Base-by-base conservation (phyloP, 2,113 vertebrate species). In the Archilochus colubris region DNA sequence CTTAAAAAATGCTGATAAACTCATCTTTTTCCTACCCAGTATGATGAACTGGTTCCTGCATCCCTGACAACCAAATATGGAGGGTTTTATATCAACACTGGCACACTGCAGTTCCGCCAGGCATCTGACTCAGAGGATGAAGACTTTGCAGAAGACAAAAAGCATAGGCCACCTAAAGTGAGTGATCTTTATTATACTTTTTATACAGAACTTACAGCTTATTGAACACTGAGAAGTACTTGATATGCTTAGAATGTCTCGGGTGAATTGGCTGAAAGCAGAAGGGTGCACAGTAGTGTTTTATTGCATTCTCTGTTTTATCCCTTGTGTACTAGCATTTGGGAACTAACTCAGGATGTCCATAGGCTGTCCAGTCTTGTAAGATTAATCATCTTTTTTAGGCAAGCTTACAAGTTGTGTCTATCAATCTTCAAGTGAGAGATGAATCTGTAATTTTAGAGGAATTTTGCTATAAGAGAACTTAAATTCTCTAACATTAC, bases 31-130 rank as follows among this genome's bases (percentile, higher is more conserved):
- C 85, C 27, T 96, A 83, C 58, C 28, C 87, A 98, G 98, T 98
- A 99, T 66, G 99, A 99, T 62, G 99, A 99, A 97, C 98, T 99
- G 93, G 99, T 99, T 62, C 99, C 99, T 40, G 99, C 99, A 43
- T 99, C 99, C 46, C 97, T 99, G 93, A 99, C 98, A 96, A 99
- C 99, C 43, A 99, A 99, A 96, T 99, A 99, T 3, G 99, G 99
- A 95, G 99, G 99, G 24, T 99, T 99, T 98, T 99, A 99, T 95
- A 99, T 99, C 97, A 99, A 99, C 97, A 99, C 99, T 20, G 99
- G 99, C 44, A 99, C 99, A 2, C 96, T 99, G 94, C 99, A 99
- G 96, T 99, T 99, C 97, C 98, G 99, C 77, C 97, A 99, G 22
- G 98, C 99, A 16, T 99, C 99, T 1, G 99, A 99, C 73, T 99